Evolutionary conservation across 2,113 vertebrate genomes (phyloP).

Genomic region (Gadus chalcogrammus): DNA sequence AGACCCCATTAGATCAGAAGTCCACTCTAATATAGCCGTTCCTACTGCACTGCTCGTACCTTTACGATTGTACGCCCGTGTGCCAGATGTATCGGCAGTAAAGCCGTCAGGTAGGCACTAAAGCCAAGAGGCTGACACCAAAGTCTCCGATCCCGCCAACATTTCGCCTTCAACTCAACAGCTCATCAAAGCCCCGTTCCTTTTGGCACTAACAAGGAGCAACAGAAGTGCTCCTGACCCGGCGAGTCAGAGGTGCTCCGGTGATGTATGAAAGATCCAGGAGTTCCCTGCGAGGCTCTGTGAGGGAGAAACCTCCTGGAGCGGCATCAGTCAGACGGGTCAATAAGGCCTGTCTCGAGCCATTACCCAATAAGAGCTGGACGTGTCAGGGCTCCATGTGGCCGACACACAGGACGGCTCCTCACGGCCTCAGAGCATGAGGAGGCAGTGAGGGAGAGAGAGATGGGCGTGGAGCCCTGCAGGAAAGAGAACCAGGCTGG

Average conservation of each 20-base stretch:
- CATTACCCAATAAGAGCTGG: conserved; percentile 66
- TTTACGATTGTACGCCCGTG: too few relatives aligned
- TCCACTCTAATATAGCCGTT: neutral
- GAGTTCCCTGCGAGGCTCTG: conserved; percentile 52
- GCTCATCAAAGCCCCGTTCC: conserved; percentile 48
- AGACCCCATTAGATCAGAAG: neutral
- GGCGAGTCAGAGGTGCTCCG: conserved; percentile 34
- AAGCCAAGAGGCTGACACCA: conserved; percentile 2
- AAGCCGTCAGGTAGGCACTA: neutral
- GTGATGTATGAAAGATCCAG: conserved; percentile 58
- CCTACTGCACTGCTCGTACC: conserved; percentile 7
- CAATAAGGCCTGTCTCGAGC: conserved; percentile 61
- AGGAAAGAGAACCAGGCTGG: too few relatives aligned
- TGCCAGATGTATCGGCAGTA: too few relatives aligned
- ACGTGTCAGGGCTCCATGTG: conserved; percentile 55
- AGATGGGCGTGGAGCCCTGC: too few relatives aligned
- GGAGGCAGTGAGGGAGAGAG: too few relatives aligned
- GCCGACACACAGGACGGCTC: conserved; percentile 39
- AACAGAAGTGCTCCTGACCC: conserved; percentile 45
- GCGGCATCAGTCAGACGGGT: conserved; percentile 57
- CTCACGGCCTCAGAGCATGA: conserved; percentile 23
- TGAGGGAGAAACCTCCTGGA: conserved; percentile 62
- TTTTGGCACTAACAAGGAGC: conserved; percentile 51
- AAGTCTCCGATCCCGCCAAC: conserved; percentile 43
- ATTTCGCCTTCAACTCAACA: conserved; percentile 43